phyloP scores from a whole-genome alignment of 2,888 invertebrate genomes.

The Andrena fulva region DNA sequence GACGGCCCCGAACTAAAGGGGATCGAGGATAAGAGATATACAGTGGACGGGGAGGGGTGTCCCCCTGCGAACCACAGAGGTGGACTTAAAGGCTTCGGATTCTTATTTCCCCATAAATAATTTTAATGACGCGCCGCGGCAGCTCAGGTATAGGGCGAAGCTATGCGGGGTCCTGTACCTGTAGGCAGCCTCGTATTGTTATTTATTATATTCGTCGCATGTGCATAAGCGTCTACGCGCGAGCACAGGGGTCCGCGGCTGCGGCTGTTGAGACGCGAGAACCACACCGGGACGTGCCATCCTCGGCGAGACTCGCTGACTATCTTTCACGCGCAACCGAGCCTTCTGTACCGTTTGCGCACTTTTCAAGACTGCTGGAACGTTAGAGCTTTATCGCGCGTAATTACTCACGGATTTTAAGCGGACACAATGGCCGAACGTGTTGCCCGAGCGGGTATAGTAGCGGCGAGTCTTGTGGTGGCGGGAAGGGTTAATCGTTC shows the following conservation, averaged over 20 bases:
- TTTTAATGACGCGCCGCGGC: constrained; percentile 82
- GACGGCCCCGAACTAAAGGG: constrained; percentile 61
- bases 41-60: constrained; percentile 50
- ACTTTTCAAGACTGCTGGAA: constrained; percentile 4
- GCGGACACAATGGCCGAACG: not conserved
- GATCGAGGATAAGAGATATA: constrained; percentile 60
- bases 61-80: constrained; percentile 60
- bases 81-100: constrained; percentile 77
- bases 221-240: constrained; percentile 46
- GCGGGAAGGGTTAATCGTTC: no score
- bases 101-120: constrained; percentile 83
- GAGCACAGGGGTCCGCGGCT: not conserved
- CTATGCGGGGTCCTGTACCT: constrained; percentile 72
- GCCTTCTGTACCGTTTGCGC: not conserved
- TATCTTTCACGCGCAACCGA: constrained; percentile 13
- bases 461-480: not conserved
- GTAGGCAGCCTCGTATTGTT: constrained; percentile 79
- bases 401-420: not conserved
- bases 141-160: constrained; percentile 77
- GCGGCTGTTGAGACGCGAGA: constrained; percentile 35
- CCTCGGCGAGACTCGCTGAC: not conserved
- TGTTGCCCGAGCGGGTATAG: not conserved
- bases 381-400: not conserved
- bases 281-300: not conserved
- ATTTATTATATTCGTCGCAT: constrained; percentile 77